These are phyloP conservation scores for Lethenteron camtschaticum DNA, from an alignment of 2,113 vertebrate species.

Conservation along the genomic window DNA sequence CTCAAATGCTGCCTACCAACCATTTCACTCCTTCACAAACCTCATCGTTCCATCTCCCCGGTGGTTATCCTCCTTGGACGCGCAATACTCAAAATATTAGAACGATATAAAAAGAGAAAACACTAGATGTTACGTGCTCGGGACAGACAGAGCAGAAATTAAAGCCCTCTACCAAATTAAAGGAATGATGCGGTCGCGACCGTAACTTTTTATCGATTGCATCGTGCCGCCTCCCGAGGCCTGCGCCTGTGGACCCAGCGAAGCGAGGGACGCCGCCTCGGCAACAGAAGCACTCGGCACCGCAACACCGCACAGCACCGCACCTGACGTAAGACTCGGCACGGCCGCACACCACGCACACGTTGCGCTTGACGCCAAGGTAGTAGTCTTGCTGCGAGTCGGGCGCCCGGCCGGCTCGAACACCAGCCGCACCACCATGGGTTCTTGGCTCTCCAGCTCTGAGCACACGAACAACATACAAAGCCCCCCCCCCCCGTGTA, in stretches of 20 bases:
- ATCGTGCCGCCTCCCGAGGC: not conserved
- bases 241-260: not conserved
- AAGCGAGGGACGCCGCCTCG: not conserved
- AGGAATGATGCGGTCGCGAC: no score
- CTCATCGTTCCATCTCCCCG: not conserved
- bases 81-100: no score
- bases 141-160: no score
- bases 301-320: slow-evolving; percentile 12
- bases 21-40: not conserved
- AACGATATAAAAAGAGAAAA: no score
- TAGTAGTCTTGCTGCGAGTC: slow-evolving; percentile 77
- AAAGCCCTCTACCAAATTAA: no score
- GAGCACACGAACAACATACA: slow-evolving; percentile 3
- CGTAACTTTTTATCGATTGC: not conserved
- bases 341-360: slow-evolving; percentile 87
- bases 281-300: not conserved
- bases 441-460: slow-evolving; percentile 66
- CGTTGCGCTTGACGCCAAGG: slow-evolving; percentile 72
- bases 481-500: not conserved
- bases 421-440: slow-evolving; percentile 60
- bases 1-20: not conserved
- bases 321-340: slow-evolving; percentile 80
- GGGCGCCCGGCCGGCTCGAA: slow-evolving; percentile 90
- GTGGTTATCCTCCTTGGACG: no score
- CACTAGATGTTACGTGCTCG: no score